Evolutionary conservation across 2,888 invertebrate species (phyloP), one percentile per base, ranked within the genome.

Genomic region (Hypolimnas misippus): DNA sequence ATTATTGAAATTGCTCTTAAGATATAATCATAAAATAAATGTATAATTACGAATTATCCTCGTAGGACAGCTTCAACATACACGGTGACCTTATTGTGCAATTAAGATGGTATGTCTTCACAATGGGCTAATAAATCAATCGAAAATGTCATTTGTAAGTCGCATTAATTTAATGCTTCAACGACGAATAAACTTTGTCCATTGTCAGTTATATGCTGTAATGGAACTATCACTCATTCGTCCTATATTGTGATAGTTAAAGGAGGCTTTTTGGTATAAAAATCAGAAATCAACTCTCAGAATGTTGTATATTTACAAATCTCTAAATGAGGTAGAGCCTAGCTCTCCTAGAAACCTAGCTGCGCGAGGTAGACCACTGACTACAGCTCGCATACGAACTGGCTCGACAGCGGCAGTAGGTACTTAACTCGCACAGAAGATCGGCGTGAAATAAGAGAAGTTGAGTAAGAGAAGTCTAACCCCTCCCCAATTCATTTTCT

Each of bases 111-210:
- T 38, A 70, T 76, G 75, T 76, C 76, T 75, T 73, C 74, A 87
- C 87, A 88, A 87, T 87, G 81, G 83, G 59, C 59, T 66, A 69
- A 84, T 87, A 84, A 83, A 86, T 88, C 86, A 86, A 81, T 80
- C 78, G 68, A 73, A 76, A 77, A 76, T 83, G 82, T 81, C 81
- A 79, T 80, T 73, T 63, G 72, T 61, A 57, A 40, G 33, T 46
- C 12, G 16, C 44, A 14, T 19, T 49, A 40, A 19, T 44, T 40
- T 46, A 58, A 50, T 49, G 54, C 40, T 55, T 50, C 54, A 55
- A 54, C 55, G 31, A 40, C 33, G 33, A 49, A 49, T 53, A 59
- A 53, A 53, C 53, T 46, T 55, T 19, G 54, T 53, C 21, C 46
- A n/a, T 42, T 51, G 42, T 50, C 57, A 51, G 46, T 38, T 59